Base-by-base conservation (phyloP, 1,140 invertebrate species). In the Zaprionus taronus region DNA sequence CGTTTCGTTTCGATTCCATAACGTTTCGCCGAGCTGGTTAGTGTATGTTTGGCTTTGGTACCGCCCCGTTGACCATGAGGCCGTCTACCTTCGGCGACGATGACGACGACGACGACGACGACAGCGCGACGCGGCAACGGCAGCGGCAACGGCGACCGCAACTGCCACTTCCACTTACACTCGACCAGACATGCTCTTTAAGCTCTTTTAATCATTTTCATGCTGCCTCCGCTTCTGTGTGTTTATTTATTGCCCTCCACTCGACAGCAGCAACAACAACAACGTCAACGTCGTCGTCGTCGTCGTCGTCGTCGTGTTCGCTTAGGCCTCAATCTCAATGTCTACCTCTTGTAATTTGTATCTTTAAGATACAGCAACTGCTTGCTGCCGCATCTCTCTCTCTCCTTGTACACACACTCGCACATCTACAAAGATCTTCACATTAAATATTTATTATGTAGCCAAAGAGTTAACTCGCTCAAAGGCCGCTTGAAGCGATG, bases 181-280 rank as follows among this genome's bases (percentile, higher is more conserved):
- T 61, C 62, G 62, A 72, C 34, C 76, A 74, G 75, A 82, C 83
- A 86, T 85, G 83, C 79, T 89, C 85, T 90, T 90, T 85, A 75
- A 90, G 84, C 79, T 90, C 85, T 90, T 89, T 89, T 85, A 90
- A 90, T 89, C 84, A 87, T 87, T 89, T 89, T 90, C 74, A 87
- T 87, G 83, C 83, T 87, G 80, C 83, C 69, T 69, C 63, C 66
- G 76, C 72, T 63, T 72, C 75, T 77, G 82, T 74, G 70, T 86
- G 76, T 85, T 85, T 85, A 85, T 85, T 85, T 86, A 87, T 86
- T 83, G 77, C 70, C 67, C 63, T 77, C 70, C 77, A 70, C 66
- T 73, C 70, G 64, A 49, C 60, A 74, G 70, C 66, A 63, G 36
- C 58, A 68, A 20, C 44, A 36, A 9, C 44, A 36, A n/a, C 38